Evolutionary conservation across 2,113 vertebrate species (phyloP).

Genomic region (Spea bombifrons): DNA sequence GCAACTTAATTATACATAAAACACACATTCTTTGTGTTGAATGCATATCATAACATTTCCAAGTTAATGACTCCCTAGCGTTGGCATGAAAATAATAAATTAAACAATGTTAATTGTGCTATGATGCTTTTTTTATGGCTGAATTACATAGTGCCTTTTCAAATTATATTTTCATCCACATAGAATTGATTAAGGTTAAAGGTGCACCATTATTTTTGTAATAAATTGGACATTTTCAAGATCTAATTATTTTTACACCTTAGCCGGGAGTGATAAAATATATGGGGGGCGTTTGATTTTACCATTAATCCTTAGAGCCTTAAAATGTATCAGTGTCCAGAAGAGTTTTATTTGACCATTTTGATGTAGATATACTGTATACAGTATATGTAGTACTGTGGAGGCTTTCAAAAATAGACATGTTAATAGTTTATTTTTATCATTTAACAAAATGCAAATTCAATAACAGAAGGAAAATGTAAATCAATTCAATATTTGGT

Average conservation of each 20-base stretch:
- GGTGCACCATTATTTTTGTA: not conserved
- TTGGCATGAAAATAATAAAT: slow-evolving; percentile 33
- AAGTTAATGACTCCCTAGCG: slow-evolving; percentile 16
- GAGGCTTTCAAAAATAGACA: too few species aligned
- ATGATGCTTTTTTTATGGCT: not conserved
- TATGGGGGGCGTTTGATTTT: not conserved
- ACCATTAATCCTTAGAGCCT: too few species aligned
- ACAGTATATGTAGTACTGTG: too few species aligned
- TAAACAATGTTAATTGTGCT: slow-evolving; percentile 16
- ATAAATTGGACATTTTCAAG: not conserved
- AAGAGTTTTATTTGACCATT: too few species aligned
- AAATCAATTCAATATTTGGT: too few species aligned
- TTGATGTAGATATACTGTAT: too few species aligned
- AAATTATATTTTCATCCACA: slow-evolving; percentile 10
- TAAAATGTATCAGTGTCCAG: too few species aligned
- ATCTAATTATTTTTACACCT: too few species aligned
- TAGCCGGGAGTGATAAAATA: not conserved
- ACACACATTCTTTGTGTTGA: slow-evolving; percentile 14
- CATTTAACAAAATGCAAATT: too few species aligned
- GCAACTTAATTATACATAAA: slow-evolving; percentile 11
- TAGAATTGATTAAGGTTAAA: slow-evolving; percentile 7
- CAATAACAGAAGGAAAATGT: too few species aligned
- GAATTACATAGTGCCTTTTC: slow-evolving; percentile 1
- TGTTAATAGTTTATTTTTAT: too few species aligned
- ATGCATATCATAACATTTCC: slow-evolving; percentile 24